Conservation (phyloP, 2,797 vertebrate species). For the Micromesistius poutassou region DNA sequence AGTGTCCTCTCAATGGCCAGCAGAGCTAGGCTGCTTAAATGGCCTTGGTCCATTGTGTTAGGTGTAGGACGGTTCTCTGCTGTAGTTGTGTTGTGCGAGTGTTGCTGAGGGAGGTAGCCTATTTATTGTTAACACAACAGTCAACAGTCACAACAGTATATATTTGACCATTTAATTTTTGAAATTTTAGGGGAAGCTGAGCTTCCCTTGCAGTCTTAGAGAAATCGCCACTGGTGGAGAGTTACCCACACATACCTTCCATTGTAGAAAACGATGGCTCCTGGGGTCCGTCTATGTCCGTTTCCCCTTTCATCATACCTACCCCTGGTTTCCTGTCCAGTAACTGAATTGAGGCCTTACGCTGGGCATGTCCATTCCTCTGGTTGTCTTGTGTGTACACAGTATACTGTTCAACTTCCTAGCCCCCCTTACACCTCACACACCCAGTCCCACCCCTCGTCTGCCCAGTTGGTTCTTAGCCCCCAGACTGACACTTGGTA, state of each 20-base stretch:
- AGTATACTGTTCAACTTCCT: background rate
- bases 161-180: too few relatives aligned
- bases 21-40: too few relatives aligned
- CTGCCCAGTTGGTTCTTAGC: background rate
- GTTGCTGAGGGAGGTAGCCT: too few relatives aligned
- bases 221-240: too few relatives aligned
- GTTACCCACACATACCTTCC: conserved; percentile 62
- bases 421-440: background rate
- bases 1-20: too few relatives aligned
- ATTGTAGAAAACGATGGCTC: conserved; percentile 66
- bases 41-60: too few relatives aligned
- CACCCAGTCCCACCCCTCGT: conserved; percentile 66
- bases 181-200: too few relatives aligned
- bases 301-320: conserved; percentile 71
- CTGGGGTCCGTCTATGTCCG: conserved; percentile 81
- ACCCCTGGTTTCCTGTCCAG: conserved; percentile 69
- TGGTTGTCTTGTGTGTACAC: conserved; percentile 82
- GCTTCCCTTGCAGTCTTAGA: too few relatives aligned
- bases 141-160: too few relatives aligned
- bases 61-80: too few relatives aligned
- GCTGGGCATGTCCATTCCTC: conserved; percentile 76
- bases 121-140: too few relatives aligned
- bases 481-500: background rate
- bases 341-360: conserved; percentile 69
- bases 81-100: too few relatives aligned